These are phyloP conservation scores for Muschampia plurimacula DNA, from an alignment of 2,888 invertebrate species.

Conservation along the genomic window DNA sequence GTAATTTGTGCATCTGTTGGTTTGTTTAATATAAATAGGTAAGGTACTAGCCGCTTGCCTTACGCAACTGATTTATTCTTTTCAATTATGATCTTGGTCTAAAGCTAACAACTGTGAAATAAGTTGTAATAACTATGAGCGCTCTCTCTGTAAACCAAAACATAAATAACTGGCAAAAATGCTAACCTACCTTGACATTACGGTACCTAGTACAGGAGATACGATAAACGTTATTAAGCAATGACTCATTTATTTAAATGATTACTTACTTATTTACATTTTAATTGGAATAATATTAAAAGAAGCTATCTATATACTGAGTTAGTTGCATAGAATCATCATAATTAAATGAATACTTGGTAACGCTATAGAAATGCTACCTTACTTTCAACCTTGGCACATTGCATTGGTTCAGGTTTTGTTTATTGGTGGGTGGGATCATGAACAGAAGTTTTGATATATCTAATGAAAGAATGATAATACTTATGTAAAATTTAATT, in stretches of 20 bases:
- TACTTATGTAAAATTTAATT: too few species aligned
- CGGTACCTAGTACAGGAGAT: neutral
- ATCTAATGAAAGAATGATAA: too few species aligned
- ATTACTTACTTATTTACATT: neutral
- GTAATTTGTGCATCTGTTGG: too few species aligned
- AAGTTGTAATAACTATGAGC: too few species aligned
- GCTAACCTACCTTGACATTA: neutral
- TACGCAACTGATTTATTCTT: too few species aligned
- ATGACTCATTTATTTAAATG: neutral
- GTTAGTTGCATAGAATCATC: neutral
- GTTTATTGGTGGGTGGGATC: neutral
- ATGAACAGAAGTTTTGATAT: too few species aligned
- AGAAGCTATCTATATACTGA: neutral
- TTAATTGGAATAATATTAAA: neutral
- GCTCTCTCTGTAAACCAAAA: neutral
- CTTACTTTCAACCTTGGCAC: neutral
- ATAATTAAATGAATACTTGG: neutral
- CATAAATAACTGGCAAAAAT: neutral
- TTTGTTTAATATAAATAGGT: too few species aligned
- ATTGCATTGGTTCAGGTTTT: neutral
- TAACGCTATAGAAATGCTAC: neutral
- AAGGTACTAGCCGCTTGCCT: too few species aligned
- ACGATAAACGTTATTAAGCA: neutral
- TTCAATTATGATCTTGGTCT: too few species aligned
- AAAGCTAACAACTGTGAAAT: too few species aligned